These are phyloP conservation scores for Lophotriccus pileatus DNA, from an alignment of 2,797 vertebrate species.

Conservation along the genomic window DNA sequence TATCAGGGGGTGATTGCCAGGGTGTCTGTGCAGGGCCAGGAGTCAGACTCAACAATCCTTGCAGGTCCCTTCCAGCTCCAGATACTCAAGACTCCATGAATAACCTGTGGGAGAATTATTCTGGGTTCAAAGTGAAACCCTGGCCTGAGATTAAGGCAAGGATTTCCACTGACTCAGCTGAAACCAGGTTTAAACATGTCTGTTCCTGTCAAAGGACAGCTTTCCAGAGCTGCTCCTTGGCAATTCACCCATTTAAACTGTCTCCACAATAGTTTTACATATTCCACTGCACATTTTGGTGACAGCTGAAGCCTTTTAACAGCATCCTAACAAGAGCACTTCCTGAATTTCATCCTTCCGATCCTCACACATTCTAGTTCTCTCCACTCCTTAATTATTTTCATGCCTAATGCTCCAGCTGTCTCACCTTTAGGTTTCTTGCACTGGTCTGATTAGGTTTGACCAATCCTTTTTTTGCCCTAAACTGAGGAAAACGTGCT, in stretches of 20 bases:
- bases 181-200: neutral
- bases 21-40: neutral
- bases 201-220: neutral
- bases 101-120: neutral
- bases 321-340: neutral
- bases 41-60: neutral
- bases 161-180: neutral
- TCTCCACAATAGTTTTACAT: neutral
- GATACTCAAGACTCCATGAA: neutral
- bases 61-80: neutral
- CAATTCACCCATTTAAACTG: neutral
- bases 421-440: neutral
- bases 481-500: neutral
- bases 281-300: neutral
- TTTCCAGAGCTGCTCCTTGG: neutral
- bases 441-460: neutral
- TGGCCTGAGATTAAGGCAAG: neutral
- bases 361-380: neutral
- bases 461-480: neutral
- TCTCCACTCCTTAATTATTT: neutral
- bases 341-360: neutral
- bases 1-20: no score
- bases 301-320: neutral
- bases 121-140: neutral
- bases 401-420: neutral